Evolutionary conservation across 2,888 invertebrate genomes (phyloP), one percentile per base, ranked within the genome.

Genomic region (Microplitis deprimator): DNA sequence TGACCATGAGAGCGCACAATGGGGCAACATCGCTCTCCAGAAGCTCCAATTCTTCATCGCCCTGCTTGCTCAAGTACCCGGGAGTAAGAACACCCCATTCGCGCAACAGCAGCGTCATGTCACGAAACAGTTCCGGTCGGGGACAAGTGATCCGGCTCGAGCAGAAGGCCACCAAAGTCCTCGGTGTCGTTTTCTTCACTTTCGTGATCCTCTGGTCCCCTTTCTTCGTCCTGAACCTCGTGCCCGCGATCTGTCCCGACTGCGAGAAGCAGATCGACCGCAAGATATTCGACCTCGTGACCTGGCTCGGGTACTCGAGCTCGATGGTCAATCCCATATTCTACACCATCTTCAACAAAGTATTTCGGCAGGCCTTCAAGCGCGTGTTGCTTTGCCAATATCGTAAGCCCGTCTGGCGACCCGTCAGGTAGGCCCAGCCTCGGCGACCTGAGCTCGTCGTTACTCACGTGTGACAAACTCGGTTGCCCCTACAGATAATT

Each of bases 191-290:
- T 1, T 98, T 98, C 91, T 97, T 97, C 90, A 97, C 97, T 0
- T 98, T 98, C 88, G 97, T 97, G 40, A 94, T 97, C 68, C 92
- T 97, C 60, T 98, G 98, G 97, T 96, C 97, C n/a, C 98, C 98
- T 10, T 98, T 98, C 91, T 98, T 98, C 90, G 95, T 96, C 6
- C 92, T 97, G 10, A 98, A 98, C 87, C 92, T 98, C 87, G 91
- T 97, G 81, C 95, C 96, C 13, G 95, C 95, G 0, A 92, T 97
- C 7, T 97, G 97, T 85, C 93, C 93, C 7, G 93, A 94, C 81
- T 97, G 97, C 86, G 96, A 96, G 85, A 92, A 93, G 61, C 92
- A 93, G 77, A 93, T 96, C 72, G 93, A 95, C 73, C 93, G 92
- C 81, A 95, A 96, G 92, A 94, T 97, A 67, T 94, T 96, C 85